phyloP scores from a whole-genome alignment of 2,113 vertebrate genomes.

The Pteropus alecto region DNA sequence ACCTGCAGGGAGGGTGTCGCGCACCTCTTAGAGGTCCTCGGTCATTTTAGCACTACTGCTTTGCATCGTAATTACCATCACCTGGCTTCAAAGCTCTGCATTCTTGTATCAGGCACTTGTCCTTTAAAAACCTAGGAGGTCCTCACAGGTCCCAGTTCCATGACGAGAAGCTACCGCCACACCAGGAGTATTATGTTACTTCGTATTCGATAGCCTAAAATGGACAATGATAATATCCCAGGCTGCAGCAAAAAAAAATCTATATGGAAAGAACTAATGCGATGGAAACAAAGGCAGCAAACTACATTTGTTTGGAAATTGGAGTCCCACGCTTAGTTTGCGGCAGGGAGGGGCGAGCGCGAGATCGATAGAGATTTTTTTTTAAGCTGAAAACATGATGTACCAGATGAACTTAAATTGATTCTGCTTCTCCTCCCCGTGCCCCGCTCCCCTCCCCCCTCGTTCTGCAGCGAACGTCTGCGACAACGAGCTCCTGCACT shows the following conservation, averaged over 20 bases:
- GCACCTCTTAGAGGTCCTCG: slow-evolving; percentile 3
- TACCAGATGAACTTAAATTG: slow-evolving; percentile 29
- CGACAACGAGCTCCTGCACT: slow-evolving; percentile 95
- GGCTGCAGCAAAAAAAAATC: not conserved
- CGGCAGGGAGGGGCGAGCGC: not conserved
- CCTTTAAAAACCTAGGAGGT: slow-evolving; percentile 52
- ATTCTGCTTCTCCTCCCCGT: slow-evolving; percentile 66
- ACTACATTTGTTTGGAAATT: slow-evolving; percentile 42
- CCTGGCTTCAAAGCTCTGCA: slow-evolving; percentile 38
- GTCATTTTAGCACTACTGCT: slow-evolving; percentile 40
- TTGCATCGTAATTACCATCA: slow-evolving; percentile 64
- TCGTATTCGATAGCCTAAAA: not conserved
- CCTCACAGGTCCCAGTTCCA: slow-evolving; percentile 13
- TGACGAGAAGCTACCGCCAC: not conserved
- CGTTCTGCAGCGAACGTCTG: slow-evolving; percentile 93
- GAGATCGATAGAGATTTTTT: not conserved
- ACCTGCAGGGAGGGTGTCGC: not conserved
- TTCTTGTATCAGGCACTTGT: slow-evolving; percentile 17
- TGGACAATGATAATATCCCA: not conserved
- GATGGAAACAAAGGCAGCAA: slow-evolving; percentile 9
- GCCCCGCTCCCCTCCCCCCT: slow-evolving; percentile 44
- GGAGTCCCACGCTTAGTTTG: not conserved
- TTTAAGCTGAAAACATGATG: slow-evolving; percentile 46
- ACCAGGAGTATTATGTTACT: not conserved
- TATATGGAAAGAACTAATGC: not conserved